Conservation (phyloP, 2,888 invertebrate genomes). For the Rosalia funebris region DNA sequence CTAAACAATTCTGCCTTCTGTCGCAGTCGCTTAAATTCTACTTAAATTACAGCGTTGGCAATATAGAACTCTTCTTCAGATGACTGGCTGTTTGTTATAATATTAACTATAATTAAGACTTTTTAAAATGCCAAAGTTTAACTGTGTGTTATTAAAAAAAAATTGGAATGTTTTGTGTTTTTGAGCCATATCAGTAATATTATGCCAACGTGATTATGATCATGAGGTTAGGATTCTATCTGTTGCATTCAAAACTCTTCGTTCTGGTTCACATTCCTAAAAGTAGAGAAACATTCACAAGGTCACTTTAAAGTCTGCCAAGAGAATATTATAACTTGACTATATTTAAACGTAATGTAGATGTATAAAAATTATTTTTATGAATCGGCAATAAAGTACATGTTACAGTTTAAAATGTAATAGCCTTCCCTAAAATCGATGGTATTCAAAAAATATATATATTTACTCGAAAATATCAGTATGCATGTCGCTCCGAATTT, state of each 20-base stretch:
- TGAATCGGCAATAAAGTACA: conserved; percentile 50
- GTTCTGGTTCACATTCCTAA: conserved; percentile 42
- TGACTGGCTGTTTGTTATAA: conserved; percentile 47
- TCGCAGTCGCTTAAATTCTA: conserved; percentile 34
- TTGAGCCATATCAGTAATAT: conserved; percentile 53
- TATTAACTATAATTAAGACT: conserved; percentile 50
- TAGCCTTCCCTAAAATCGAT: conserved; percentile 42
- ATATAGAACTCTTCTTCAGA: conserved; percentile 37
- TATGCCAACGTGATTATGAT: conserved; percentile 48
- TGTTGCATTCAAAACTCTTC: conserved; percentile 28
- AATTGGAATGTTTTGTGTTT: conserved; percentile 47
- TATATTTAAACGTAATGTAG: conserved; percentile 39
- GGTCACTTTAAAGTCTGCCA: conserved; percentile 54
- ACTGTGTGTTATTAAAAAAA: conserved; percentile 45
- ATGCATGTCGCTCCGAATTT: conserved; percentile 37
- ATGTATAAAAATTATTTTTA: conserved; percentile 48
- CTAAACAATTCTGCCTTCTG: conserved; percentile 23
- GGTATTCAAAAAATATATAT: conserved; percentile 31
- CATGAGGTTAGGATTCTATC: conserved; percentile 36
- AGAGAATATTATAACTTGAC: conserved; percentile 45
- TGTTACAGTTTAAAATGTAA: conserved; percentile 41
- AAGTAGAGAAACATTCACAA: conserved; percentile 49
- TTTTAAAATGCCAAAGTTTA: conserved; percentile 55
- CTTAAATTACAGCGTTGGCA: conserved; percentile 41
- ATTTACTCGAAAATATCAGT: no score